Evolutionary conservation across 2,113 vertebrate genomes (phyloP).

Genomic region (Cygnus atratus): DNA sequence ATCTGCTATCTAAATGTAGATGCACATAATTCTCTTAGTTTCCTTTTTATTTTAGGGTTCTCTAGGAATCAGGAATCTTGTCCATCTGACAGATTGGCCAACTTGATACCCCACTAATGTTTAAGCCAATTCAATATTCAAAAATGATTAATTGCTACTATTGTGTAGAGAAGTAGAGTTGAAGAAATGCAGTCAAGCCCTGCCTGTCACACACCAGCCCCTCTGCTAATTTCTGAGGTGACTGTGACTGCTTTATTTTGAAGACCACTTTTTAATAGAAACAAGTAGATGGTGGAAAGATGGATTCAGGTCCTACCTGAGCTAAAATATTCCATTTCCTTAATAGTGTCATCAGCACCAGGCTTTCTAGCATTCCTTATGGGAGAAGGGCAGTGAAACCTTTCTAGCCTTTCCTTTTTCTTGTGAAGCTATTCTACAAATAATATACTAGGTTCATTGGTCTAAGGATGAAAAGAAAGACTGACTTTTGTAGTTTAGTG

Average conservation of each 20-base stretch:
- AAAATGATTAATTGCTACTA: not conserved
- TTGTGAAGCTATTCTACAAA: not conserved
- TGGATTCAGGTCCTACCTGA: not conserved
- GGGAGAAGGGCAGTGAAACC: not conserved
- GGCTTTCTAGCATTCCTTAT: not conserved
- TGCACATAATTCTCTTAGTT: not conserved
- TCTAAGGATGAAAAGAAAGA: not conserved
- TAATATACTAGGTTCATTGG: not conserved
- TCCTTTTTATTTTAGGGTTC: not conserved
- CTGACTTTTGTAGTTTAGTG: not conserved
- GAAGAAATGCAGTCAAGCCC: not conserved
- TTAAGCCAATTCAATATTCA: not conserved
- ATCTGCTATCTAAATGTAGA: not conserved
- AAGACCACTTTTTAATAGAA: not conserved
- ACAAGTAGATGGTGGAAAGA: not conserved
- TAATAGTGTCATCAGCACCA: not conserved
- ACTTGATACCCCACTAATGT: not conserved
- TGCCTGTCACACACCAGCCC: fast-evolving
- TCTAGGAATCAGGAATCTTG: not conserved
- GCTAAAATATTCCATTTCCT: not conserved
- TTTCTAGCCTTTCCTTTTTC: not conserved
- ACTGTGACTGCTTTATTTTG: not conserved
- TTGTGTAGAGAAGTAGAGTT: not conserved
- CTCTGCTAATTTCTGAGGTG: not conserved
- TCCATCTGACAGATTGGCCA: not conserved